Percentiles rank a stretch among this genome's conserved stretches.
phyloP scores from a whole-genome alignment of 2,113 vertebrate genomes.

The Oxyruncus cristatus region DNA sequence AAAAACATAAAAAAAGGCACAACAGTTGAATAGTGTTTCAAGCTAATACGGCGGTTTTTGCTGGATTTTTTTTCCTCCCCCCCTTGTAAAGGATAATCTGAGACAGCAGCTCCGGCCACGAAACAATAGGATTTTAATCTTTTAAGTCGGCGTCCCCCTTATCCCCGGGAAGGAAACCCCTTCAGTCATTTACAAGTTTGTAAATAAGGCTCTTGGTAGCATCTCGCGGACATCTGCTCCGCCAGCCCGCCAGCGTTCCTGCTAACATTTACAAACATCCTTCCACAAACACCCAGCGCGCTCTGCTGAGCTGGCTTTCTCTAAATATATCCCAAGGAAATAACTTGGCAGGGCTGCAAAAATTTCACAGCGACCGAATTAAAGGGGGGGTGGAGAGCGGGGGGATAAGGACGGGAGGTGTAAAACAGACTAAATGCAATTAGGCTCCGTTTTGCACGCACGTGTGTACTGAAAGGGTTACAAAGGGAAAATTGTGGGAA shows the following conservation, averaged over 20 bases:
- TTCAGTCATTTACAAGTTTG: conserved; percentile 66
- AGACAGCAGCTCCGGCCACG: conserved; percentile 52
- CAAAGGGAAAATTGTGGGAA: not conserved
- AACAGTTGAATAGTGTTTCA: conserved; percentile 8
- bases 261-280: conserved; percentile 74
- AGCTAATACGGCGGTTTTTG: not conserved
- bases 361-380: conserved; percentile 66
- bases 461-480: not conserved
- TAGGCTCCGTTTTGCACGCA: not conserved
- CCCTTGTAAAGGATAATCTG: conserved; percentile 61
- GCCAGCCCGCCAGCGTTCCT: conserved; percentile 55
- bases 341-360: conserved; percentile 70
- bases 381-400: not conserved
- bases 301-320: conserved; percentile 72
- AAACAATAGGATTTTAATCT: conserved; percentile 72
- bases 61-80: not conserved
- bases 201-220: conserved; percentile 61
- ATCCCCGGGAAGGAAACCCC: conserved; percentile 53
- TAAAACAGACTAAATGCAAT: not conserved
- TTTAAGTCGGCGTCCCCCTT: conserved; percentile 52
- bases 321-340: conserved; percentile 78
- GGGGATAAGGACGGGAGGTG: not conserved
- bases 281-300: conserved; percentile 65
- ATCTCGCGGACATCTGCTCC: conserved; percentile 64
- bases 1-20: not conserved